A percentile compares a stretch with the other conserved stretches of the same genome.
Conservation (phyloP, 2,797 vertebrate genomes). For the Hapalemur alaotrensis region DNA sequence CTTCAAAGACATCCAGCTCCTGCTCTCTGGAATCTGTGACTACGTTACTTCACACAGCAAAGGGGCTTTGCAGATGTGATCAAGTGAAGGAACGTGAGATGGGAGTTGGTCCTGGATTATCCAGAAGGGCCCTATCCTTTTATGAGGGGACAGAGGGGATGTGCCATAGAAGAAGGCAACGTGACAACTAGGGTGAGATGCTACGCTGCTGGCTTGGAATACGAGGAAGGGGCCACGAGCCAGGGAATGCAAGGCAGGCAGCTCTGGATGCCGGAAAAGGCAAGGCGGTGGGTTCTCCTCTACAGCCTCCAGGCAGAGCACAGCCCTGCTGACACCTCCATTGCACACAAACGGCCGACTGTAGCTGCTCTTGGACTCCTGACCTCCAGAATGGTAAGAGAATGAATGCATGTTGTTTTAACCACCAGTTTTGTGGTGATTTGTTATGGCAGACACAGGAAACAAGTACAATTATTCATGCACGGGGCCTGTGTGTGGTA, state of each 20-base stretch:
- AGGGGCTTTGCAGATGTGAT: accelerated
- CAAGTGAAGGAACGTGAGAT: background rate
- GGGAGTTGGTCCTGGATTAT: background rate
- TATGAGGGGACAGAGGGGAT: background rate
- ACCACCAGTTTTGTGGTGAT: accelerated
- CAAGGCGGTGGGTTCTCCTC: accelerated
- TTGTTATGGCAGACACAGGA: accelerated
- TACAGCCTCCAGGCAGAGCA: background rate
- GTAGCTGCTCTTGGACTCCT: background rate
- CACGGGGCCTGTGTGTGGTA: accelerated
- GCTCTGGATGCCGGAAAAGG: background rate
- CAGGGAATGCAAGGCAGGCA: accelerated
- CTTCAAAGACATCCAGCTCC: background rate
- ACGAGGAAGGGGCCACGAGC: background rate
- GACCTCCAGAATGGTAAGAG: background rate
- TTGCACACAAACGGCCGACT: accelerated
- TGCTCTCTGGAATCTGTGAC: background rate
- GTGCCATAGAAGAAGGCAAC: background rate
- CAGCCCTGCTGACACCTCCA: accelerated
- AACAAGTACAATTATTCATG: accelerated
- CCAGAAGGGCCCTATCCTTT: accelerated
- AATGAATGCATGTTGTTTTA: accelerated
- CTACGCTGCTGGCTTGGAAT: accelerated
- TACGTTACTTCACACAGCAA: accelerated
- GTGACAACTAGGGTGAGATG: accelerated